These are phyloP conservation scores for Esperia sulphurella DNA, from an alignment of 2,888 invertebrate species.

Conservation along the genomic window DNA sequence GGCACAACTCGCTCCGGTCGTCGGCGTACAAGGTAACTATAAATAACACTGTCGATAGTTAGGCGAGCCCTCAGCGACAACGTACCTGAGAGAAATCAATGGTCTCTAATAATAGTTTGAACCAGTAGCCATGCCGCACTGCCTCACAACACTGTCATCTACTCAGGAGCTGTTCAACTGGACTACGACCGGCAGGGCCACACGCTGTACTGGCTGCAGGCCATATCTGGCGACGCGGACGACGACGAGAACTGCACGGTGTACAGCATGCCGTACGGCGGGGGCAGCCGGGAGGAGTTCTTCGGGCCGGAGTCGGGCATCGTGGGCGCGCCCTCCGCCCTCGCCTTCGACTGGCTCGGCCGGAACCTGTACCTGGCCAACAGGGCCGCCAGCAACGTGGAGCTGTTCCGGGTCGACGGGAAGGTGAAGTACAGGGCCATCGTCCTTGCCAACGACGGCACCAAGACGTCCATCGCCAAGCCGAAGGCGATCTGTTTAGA, in stretches of 20 bases:
- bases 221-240: constrained; percentile 81
- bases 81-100: too few species aligned
- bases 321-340: constrained; percentile 92
- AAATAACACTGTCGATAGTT: neutral
- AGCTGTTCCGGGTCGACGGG: constrained; percentile 91
- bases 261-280: constrained; percentile 89
- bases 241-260: constrained; percentile 92
- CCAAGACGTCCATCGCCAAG: constrained; percentile 89
- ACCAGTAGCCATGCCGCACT: too few species aligned
- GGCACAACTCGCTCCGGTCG: constrained; percentile 90
- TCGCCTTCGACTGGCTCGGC: constrained; percentile 98
- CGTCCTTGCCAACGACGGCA: constrained; percentile 94
- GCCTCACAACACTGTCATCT: too few species aligned
- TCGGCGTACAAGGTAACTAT: constrained; percentile 82
- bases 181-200: constrained; percentile 95
- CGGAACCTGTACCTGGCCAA: constrained; percentile 96
- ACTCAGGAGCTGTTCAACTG: constrained; percentile 87
- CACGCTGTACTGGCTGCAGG: constrained; percentile 92
- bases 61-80: too few species aligned
- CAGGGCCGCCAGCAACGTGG: constrained; percentile 92
- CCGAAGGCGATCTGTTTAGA: constrained; percentile 94
- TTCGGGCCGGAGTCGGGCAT: constrained; percentile 91
- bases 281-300: constrained; percentile 89
- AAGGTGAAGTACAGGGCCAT: constrained; percentile 90
- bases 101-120: too few species aligned